phyloP scores from a whole-genome alignment of 2,113 vertebrate genomes.

The Trochalopteron elliotii region DNA sequence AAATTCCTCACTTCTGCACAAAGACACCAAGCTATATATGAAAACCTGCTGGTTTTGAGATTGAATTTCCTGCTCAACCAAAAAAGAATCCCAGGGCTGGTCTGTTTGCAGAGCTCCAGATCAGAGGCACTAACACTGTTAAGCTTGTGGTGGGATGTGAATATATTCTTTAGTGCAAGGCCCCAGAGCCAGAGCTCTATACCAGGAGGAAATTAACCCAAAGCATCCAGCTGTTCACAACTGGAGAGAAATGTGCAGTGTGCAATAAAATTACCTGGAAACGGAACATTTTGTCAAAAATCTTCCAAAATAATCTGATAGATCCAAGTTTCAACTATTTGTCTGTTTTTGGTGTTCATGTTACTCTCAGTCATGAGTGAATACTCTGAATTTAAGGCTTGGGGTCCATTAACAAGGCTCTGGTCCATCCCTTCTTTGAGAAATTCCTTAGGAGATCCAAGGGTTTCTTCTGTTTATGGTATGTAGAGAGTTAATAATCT shows the following conservation, averaged over 20 bases:
- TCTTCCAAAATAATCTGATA: not conserved
- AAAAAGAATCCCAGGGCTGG: not conserved
- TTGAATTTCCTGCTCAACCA: not conserved
- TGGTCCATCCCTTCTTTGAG: not conserved
- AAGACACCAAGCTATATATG: not conserved
- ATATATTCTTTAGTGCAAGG: not conserved
- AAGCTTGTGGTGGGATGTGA: not conserved
- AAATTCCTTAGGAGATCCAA: not conserved
- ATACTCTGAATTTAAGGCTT: not conserved
- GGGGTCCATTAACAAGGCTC: not conserved
- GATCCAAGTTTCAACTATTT: not conserved
- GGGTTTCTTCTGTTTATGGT: not conserved
- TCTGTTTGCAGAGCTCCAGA: not conserved
- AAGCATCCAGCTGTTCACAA: not conserved
- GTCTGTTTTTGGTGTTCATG: not conserved
- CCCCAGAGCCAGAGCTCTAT: not conserved
- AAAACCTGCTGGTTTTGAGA: not conserved
- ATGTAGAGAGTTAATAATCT: not conserved
- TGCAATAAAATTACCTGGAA: not conserved
- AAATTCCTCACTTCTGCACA: not conserved
- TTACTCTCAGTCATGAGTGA: not conserved
- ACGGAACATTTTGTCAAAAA: not conserved
- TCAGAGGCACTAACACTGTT: not conserved
- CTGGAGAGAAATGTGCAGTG: not conserved
- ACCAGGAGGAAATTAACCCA: not conserved